Conservation (phyloP, 1,140 invertebrate genomes). For the Bombus soroeensis region DNA sequence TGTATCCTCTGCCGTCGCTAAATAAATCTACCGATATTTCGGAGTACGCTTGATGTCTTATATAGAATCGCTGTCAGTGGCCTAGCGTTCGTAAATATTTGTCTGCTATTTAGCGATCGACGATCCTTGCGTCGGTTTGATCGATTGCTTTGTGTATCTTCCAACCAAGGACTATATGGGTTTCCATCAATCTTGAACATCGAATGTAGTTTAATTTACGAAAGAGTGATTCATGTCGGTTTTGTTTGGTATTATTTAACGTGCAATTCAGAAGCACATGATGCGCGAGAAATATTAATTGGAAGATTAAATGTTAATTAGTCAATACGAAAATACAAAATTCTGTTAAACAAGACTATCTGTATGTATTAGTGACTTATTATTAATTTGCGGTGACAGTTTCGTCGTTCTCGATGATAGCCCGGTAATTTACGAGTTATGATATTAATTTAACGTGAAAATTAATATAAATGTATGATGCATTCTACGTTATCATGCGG, state of each 20-base stretch:
- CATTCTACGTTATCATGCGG: not conserved
- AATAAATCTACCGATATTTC: not conserved
- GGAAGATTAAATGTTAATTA: not conserved
- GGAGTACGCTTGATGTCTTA: not conserved
- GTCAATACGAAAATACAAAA: conserved; percentile 1
- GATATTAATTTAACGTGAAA: not conserved
- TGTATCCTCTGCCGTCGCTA: not conserved
- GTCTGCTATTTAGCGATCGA: not conserved
- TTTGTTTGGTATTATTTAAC: not conserved
- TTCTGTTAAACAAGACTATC: not conserved
- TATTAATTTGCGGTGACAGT: not conserved
- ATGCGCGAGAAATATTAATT: not conserved
- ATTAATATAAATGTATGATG: not conserved
- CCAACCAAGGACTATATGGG: not conserved
- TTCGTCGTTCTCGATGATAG: too few species aligned
- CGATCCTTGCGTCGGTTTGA: not conserved
- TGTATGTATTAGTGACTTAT: not conserved
- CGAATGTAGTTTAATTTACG: not conserved
- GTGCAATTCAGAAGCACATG: not conserved
- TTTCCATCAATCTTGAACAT: not conserved
- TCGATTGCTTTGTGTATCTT: not conserved
- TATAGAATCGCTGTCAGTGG: not conserved
- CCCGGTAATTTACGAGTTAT: not conserved
- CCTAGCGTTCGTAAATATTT: not conserved
- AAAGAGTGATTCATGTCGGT: not conserved